These are phyloP conservation scores for Corythaeola cristata DNA, from an alignment of 2,113 vertebrate genomes.

Conservation along the genomic window DNA sequence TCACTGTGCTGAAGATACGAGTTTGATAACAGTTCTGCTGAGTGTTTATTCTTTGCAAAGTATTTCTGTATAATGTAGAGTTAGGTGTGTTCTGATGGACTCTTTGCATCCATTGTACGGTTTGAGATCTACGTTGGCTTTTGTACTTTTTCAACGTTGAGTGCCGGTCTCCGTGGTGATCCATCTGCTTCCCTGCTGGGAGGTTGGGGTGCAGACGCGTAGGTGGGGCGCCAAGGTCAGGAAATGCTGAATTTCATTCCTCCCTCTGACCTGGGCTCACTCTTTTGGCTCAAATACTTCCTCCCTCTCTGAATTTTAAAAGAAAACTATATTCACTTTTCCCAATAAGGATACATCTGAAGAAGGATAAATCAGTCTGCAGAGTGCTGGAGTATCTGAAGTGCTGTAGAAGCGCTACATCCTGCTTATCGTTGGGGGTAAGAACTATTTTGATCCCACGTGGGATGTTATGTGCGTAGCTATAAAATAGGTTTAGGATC, in stretches of 20 bases:
- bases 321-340: neutral
- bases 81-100: neutral
- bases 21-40: neutral
- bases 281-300: neutral
- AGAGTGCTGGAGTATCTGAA: neutral
- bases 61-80: neutral
- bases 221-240: neutral
- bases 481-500: neutral
- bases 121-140: neutral
- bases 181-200: neutral
- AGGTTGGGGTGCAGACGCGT: neutral
- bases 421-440: neutral
- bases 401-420: neutral
- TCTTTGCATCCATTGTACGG: neutral
- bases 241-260: neutral
- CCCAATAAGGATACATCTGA: neutral
- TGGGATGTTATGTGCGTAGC: neutral
- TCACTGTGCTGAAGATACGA: neutral
- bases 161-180: neutral
- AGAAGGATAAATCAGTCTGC: neutral
- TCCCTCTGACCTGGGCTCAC: neutral
- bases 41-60: slow-evolving; percentile 12
- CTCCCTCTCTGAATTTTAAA: neutral
- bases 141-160: neutral
- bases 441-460: neutral